These are phyloP conservation scores for Neosilurus hyrtlii DNA, from an alignment of 2,797 vertebrate genomes.

Conservation along the genomic window DNA sequence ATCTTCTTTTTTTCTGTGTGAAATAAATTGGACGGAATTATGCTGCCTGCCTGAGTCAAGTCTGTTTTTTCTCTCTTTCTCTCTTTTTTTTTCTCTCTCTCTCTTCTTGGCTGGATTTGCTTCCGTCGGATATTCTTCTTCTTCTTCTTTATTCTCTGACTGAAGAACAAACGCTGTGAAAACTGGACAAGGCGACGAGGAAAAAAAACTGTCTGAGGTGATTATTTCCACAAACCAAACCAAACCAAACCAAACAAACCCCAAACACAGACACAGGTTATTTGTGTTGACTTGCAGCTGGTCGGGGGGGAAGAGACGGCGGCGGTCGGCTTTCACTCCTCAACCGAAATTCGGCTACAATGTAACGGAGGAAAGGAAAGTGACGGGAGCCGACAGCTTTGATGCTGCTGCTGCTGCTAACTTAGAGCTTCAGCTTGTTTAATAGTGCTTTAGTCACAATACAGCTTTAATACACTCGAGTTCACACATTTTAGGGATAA, in stretches of 20 bases:
- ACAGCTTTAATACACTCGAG: neutral
- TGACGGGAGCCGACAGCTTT: neutral
- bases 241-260: too few species aligned
- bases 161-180: slow-evolving; percentile 59
- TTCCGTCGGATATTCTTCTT: slow-evolving; percentile 57
- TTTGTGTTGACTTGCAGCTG: too few species aligned
- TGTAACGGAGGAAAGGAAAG: neutral
- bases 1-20: slow-evolving; percentile 60
- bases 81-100: slow-evolving; percentile 55
- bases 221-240: slow-evolving; percentile 49
- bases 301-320: neutral
- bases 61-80: slow-evolving; percentile 64
- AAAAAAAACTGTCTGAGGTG: slow-evolving; percentile 65
- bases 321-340: slow-evolving; percentile 30
- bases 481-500: neutral
- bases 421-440: too few species aligned
- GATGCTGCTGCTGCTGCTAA: too few species aligned
- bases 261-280: too few species aligned
- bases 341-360: neutral
- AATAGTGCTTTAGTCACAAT: too few species aligned
- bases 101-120: slow-evolving; percentile 53
- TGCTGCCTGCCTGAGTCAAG: slow-evolving; percentile 68
- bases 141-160: slow-evolving; percentile 56
- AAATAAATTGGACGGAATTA: slow-evolving; percentile 76
- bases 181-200: slow-evolving; percentile 64